Percentiles rank a stretch among this genome's conserved stretches.
phyloP scores from a whole-genome alignment of 2,888 invertebrate genomes.

The Metalampra italica region DNA sequence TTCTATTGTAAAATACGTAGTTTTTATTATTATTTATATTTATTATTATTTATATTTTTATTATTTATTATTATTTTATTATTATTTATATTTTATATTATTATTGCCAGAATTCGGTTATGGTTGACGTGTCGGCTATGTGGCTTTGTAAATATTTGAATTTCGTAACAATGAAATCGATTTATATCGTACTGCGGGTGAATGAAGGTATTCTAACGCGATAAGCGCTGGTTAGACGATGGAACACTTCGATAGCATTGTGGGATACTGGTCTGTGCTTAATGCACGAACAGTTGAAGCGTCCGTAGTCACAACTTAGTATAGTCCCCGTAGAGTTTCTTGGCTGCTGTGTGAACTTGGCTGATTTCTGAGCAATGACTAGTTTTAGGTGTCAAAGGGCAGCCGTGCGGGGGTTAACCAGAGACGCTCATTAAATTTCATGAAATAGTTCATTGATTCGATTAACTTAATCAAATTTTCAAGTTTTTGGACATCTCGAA shows the following conservation, averaged over 20 bases:
- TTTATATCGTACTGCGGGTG: conserved; percentile 14
- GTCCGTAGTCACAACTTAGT: conserved; percentile 1
- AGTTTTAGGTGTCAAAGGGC: not conserved
- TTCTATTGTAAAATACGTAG: too few species aligned
- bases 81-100: too few species aligned
- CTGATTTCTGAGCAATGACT: too few species aligned
- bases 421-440: too few species aligned
- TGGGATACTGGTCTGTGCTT: conserved; percentile 19
- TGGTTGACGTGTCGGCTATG: not conserved
- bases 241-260: conserved; percentile 40
- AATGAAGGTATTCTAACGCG: conserved; percentile 8
- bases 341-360: too few species aligned
- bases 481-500: too few species aligned
- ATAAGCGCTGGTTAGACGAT: conserved; percentile 21
- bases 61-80: too few species aligned
- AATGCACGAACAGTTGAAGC: conserved; percentile 8
- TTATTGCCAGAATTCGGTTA: not conserved
- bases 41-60: too few species aligned
- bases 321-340: conserved; percentile 8
- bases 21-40: too few species aligned
- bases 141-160: conserved; percentile 15
- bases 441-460: too few species aligned
- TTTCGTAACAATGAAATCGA: conserved; percentile 17
- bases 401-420: too few species aligned
- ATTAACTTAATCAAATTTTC: too few species aligned